Base-by-base conservation (phyloP, 2,888 invertebrate genomes). In the Dryadula phaetusa region DNA sequence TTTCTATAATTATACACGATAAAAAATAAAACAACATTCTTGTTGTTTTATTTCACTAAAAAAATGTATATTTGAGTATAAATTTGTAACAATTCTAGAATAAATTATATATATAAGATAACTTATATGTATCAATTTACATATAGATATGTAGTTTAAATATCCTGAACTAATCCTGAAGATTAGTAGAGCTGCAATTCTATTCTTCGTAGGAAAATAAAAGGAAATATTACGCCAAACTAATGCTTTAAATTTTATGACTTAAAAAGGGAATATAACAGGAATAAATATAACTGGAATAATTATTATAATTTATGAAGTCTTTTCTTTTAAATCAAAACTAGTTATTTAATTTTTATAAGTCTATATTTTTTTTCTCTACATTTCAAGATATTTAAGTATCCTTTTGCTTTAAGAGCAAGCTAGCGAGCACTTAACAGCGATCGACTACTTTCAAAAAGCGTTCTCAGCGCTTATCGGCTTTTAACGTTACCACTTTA, bases 391-490 rank as follows among this genome's bases (percentile, higher is more conserved):
- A 70, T 72, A 68, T 72, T 70, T 71, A 75, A 77, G 75, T 70
- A 71, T 75, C 74, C 74, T 75, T 74, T 74, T 66, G 67, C 72
- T 69, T 58, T 53, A 69, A 77, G 76, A 72, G 72, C 69, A 69
- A 67, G 67, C 66, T 64, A 72, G 74, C 71, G 70, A 73, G 74
- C 83, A 83, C 87, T 88, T 80, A 79, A 74, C 81, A 74, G 78
- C 77, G 85, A 87, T 85, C 87, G 85, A 76, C 79, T 86, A 83
- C 86, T 88, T 81, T 64, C 70, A 81, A 78, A 81, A 72, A 82
- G 85, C 84, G 76, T 82, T 83, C 88, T 89, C 87, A 81, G 84
- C 88, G 77, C 82, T 80, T 87, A 86, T 86, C 85, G 85, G 77
- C 81, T 80, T 79, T 82, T 77, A 78, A 75, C 83, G 78, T 76